These are phyloP conservation scores for Eupithecia exiguata DNA, from an alignment of 2,888 invertebrate species.

Conservation along the genomic window DNA sequence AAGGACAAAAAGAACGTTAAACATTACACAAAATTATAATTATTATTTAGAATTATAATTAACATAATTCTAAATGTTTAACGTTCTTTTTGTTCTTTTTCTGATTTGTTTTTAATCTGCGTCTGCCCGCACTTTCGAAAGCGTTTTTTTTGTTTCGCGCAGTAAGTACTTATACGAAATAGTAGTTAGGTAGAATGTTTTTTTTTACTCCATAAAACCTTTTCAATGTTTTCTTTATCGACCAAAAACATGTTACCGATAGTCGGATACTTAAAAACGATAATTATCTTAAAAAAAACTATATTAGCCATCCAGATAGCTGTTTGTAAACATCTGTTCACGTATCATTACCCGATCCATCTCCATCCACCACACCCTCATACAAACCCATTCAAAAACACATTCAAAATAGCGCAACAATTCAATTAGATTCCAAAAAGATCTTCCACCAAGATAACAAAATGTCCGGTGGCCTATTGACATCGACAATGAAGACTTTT, in stretches of 20 bases:
- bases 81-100: neutral
- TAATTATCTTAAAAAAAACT: conserved; percentile 14
- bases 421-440: conserved; percentile 66
- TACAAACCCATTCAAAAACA: conserved; percentile 47
- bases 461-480: conserved; percentile 71
- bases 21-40: too few relatives aligned
- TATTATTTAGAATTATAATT: too few relatives aligned
- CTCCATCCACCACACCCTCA: conserved; percentile 53
- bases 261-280: neutral
- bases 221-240: neutral
- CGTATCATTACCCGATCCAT: conserved; percentile 66
- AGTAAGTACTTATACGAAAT: neutral
- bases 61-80: too few relatives aligned
- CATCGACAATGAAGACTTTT: conserved; percentile 56
- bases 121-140: neutral
- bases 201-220: neutral
- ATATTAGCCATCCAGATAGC: conserved; percentile 17
- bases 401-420: conserved; percentile 60
- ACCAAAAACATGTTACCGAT: neutral
- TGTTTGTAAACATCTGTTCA: conserved; percentile 65
- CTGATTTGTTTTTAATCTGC: neutral
- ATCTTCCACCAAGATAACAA: conserved; percentile 65
- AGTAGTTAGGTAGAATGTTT: neutral
- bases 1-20: too few relatives aligned
- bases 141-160: neutral